phyloP scores from a whole-genome alignment of 2,113 vertebrate genomes.

The Dasyprocta punctata region DNA sequence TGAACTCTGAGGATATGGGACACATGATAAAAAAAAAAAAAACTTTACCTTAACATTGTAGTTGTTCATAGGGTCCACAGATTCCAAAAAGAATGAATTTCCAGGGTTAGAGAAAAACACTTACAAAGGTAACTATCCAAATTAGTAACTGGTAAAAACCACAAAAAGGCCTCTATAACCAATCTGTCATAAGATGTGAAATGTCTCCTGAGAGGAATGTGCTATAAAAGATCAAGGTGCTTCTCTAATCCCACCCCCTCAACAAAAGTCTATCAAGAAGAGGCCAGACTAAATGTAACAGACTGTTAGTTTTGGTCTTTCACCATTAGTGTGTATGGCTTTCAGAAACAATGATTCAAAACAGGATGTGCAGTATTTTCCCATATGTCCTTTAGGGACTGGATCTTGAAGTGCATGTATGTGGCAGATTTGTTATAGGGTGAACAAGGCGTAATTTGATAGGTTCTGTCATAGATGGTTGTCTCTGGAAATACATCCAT shows the following conservation, averaged over 20 bases:
- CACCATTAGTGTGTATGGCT: background rate
- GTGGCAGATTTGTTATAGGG: background rate
- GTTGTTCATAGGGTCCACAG: background rate
- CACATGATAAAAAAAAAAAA: background rate
- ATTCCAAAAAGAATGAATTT: conserved; percentile 6
- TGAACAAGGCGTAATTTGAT: background rate
- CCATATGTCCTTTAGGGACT: background rate
- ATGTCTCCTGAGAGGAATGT: background rate
- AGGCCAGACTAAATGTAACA: background rate
- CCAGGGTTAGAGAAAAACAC: background rate
- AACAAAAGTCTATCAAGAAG: conserved; percentile 30
- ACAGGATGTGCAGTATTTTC: background rate
- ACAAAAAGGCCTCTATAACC: background rate
- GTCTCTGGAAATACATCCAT: background rate
- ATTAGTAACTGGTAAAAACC: background rate
- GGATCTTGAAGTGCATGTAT: background rate
- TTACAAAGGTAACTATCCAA: background rate
- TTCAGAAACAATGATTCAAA: background rate
- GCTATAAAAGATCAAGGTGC: background rate
- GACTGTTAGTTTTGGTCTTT: background rate
- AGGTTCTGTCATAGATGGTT: background rate
- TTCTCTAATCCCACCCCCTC: conserved; percentile 5
- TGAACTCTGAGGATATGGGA: background rate
- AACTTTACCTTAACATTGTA: conserved; percentile 2
- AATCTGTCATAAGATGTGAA: background rate